Conservation (phyloP, 2,888 invertebrate species). For the Tuberolachnus salignus region DNA sequence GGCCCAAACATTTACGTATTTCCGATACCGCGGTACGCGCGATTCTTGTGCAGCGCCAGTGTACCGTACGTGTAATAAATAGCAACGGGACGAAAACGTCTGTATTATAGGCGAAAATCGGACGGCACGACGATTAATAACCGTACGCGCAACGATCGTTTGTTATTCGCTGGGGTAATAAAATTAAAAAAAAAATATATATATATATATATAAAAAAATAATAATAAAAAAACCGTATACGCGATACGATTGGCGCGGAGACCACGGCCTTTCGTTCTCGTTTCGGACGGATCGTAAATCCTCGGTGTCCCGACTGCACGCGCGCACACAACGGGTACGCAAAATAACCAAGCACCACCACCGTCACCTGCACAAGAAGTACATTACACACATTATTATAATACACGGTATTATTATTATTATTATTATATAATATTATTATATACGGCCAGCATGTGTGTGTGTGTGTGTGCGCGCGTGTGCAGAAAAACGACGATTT, state of each 20-base stretch:
- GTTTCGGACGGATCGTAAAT: conserved; percentile 26
- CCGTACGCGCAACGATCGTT: too few species aligned
- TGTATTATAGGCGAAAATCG: too few species aligned
- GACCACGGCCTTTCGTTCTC: conserved; percentile 11
- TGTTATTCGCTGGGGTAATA: too few species aligned
- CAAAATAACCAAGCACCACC: neutral
- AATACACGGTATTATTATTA: too few species aligned
- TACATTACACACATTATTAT: too few species aligned
- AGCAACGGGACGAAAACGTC: too few species aligned
- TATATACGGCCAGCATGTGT: neutral
- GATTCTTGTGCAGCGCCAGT: too few species aligned
- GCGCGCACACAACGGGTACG: neutral
- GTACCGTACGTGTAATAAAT: too few species aligned
- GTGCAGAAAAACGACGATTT: conserved; percentile 40
- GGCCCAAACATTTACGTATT: too few species aligned
- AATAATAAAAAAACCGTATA: conserved; percentile 1
- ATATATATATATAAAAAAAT: neutral
- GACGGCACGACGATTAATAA: too few species aligned
- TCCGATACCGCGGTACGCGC: too few species aligned
- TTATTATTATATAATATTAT: neutral
- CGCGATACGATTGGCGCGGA: neutral
- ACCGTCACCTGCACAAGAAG: neutral
- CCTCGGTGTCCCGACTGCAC: neutral
- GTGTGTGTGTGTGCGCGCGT: neutral
- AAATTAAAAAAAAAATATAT: too few species aligned